Percentiles rank a stretch among this genome's conserved stretches.
These are phyloP conservation scores for Octodonta nipae DNA, from an alignment of 2,888 invertebrate species.

Conservation along the genomic window DNA sequence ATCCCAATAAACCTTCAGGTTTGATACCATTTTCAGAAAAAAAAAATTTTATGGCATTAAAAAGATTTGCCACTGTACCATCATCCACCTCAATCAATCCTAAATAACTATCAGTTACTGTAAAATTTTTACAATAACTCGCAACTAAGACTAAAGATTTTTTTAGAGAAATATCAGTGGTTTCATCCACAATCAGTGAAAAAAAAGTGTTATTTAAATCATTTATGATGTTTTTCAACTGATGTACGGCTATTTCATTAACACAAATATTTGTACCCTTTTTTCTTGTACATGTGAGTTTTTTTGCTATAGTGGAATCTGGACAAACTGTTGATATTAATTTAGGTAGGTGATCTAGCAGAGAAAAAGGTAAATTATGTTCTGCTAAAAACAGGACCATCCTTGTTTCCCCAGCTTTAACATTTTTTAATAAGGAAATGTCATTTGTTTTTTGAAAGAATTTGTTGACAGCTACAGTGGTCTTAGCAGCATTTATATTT, in stretches of 20 bases:
- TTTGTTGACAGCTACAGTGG: background rate
- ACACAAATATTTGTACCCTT: background rate
- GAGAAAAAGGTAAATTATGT: background rate
- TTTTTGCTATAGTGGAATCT: background rate
- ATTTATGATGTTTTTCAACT: background rate
- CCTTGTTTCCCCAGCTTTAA: background rate
- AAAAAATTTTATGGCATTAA: background rate
- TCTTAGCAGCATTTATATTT: background rate
- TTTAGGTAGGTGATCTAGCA: background rate
- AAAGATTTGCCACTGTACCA: background rate
- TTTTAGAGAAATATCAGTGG: background rate
- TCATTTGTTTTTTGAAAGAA: too few species aligned
- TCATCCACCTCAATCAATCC: background rate
- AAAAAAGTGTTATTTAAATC: background rate
- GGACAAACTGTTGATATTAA: background rate
- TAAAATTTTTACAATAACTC: background rate
- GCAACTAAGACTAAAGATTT: background rate
- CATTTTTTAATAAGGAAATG: too few species aligned
- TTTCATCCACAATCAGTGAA: background rate
- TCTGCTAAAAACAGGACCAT: background rate
- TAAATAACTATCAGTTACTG: too few species aligned
- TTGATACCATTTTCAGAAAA: background rate
- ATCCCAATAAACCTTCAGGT: conserved; percentile 1
- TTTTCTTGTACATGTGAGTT: background rate
- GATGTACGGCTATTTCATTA: background rate